Evolutionary conservation across 2,797 vertebrate species (phyloP).

Genomic region (Sylvia borin): DNA sequence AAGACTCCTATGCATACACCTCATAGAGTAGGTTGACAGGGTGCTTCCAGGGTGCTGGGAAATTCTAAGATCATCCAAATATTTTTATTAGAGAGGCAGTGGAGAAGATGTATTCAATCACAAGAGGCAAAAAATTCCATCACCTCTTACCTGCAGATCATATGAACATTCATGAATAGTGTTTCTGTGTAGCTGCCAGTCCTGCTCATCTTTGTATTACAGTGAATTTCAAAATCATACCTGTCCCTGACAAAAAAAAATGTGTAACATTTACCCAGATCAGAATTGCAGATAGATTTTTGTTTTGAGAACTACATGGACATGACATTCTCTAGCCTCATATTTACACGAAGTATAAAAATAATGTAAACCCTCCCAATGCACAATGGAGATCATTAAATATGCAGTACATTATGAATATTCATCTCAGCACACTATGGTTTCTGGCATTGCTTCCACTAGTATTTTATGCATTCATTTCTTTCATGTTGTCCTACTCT

Average conservation of each 20-base stretch:
- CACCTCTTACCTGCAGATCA: neutral
- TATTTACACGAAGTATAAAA: neutral
- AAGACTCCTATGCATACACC: neutral
- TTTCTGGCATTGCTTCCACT: slow-evolving; percentile 66
- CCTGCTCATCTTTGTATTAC: neutral
- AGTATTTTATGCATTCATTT: slow-evolving; percentile 28
- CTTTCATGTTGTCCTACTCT: slow-evolving; percentile 38
- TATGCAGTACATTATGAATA: neutral
- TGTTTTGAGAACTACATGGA: neutral
- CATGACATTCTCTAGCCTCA: neutral
- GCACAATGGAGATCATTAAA: neutral
- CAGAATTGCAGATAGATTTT: neutral
- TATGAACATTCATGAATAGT: neutral
- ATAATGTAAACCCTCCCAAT: neutral
- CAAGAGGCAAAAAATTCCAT: neutral
- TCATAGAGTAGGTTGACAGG: neutral
- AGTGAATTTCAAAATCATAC: neutral
- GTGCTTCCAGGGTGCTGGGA: slow-evolving; percentile 57
- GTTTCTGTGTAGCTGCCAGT: neutral
- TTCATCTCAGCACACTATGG: slow-evolving; percentile 40
- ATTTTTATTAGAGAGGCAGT: neutral
- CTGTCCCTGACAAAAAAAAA: neutral
- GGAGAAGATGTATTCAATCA: neutral
- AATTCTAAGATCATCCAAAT: neutral
- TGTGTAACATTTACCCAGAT: neutral